These are phyloP conservation scores for Pseudomyrmex cubaensis DNA, from an alignment of 1,140 invertebrate species.

Conservation along the genomic window DNA sequence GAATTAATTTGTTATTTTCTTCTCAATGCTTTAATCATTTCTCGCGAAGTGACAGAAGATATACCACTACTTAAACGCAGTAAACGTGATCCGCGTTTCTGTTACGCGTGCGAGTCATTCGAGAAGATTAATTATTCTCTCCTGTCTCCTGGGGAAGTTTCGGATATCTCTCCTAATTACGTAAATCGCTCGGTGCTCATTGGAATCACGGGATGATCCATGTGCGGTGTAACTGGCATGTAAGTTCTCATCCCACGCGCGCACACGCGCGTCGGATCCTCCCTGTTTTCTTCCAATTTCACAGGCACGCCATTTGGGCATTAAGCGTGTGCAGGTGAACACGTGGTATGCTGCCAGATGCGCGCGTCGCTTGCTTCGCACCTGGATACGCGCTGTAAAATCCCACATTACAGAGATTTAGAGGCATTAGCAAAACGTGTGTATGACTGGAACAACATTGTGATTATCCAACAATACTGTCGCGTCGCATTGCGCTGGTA, in stretches of 20 bases:
- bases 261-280: conserved; percentile 4
- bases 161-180: not conserved
- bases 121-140: conserved; percentile 32
- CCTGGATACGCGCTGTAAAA: conserved; percentile 50
- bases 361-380: conserved; percentile 18
- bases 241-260: conserved; percentile 32
- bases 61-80: too few species aligned
- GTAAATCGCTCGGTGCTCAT: conserved; percentile 29
- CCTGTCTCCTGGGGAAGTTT: conserved; percentile 24
- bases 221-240: conserved; percentile 25
- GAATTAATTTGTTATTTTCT: too few species aligned
- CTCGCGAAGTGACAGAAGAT: too few species aligned
- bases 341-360: conserved; percentile 58
- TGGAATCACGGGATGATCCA: conserved; percentile 19
- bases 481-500: conserved; percentile 8
- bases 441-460: conserved; percentile 42
- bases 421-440: conserved; percentile 40
- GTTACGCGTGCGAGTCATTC: conserved; percentile 2
- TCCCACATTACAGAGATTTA: conserved; percentile 58
- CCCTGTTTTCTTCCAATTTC: conserved; percentile 52
- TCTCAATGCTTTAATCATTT: too few species aligned
- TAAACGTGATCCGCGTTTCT: too few species aligned
- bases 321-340: conserved; percentile 65
- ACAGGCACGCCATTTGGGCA: conserved; percentile 63
- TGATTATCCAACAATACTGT: conserved; percentile 47